Conservation (phyloP, 2,797 vertebrate species). For the Muscicapa comitata region DNA sequence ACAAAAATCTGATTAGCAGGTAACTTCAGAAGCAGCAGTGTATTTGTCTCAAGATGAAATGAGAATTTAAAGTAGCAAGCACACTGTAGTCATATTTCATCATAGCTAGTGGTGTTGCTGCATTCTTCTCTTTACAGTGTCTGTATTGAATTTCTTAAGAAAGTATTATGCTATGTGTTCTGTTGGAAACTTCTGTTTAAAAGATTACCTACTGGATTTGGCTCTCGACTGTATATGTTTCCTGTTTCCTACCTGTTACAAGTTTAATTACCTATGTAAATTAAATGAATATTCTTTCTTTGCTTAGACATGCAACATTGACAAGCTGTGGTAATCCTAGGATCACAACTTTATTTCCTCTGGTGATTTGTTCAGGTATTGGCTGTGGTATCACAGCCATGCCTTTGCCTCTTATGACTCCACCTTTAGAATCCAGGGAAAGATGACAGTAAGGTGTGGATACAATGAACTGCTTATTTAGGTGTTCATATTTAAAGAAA, state of each 20-base stretch:
- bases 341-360: neutral
- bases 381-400: neutral
- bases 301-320: neutral
- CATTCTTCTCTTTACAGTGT: neutral
- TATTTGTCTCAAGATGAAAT: neutral
- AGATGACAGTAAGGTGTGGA: neutral
- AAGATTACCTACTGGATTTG: neutral
- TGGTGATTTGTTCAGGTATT: neutral
- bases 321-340: neutral
- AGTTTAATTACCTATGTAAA: neutral
- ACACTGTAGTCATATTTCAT: neutral
- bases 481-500: neutral
- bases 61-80: neutral
- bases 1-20: neutral
- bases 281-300: neutral
- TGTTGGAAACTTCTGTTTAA: neutral
- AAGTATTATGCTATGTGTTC: neutral
- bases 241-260: neutral
- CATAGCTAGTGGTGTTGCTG: neutral
- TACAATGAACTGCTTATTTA: neutral
- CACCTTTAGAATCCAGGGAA: neutral
- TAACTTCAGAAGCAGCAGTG: neutral
- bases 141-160: neutral
- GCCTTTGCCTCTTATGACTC: neutral
- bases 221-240: neutral